Percentiles rank a stretch among this genome's conserved stretches.
Evolutionary conservation across 1,140 invertebrate species (phyloP).

Genomic region (Paraescarpia echinospica): DNA sequence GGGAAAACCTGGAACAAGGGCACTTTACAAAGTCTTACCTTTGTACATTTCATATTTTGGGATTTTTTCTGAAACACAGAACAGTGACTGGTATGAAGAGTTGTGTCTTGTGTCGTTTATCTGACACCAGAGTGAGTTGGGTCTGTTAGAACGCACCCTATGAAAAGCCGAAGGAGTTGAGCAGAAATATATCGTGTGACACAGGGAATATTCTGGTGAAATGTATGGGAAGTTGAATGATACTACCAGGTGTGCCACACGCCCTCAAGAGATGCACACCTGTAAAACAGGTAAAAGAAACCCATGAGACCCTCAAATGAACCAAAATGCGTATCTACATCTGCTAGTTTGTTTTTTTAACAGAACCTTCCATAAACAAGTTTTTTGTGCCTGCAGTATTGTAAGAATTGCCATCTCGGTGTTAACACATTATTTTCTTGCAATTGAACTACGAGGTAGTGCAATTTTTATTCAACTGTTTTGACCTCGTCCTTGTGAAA

Average conservation of each 20-base stretch:
- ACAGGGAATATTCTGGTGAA: no score
- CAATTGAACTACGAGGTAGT: background rate
- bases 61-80: background rate
- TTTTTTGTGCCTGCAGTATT: background rate
- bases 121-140: background rate
- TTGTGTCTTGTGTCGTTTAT: background rate
- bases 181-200: no score
- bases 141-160: background rate
- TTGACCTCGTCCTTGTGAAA: background rate
- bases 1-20: background rate
- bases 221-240: no score
- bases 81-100: background rate
- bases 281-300: no score
- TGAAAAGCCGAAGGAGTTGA: no score
- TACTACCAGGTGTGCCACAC: no score
- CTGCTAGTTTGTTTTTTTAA: no score
- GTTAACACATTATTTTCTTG: background rate
- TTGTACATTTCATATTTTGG: background rate
- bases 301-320: no score
- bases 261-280: no score
- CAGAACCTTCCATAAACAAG: background rate
- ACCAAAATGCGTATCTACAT: no score
- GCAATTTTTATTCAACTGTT: background rate
- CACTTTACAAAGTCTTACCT: background rate
- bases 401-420: no score